Evolutionary conservation across 2,888 invertebrate genomes (phyloP), one percentile per base, ranked within the genome.

Genomic region (Nemoura dubitans): DNA sequence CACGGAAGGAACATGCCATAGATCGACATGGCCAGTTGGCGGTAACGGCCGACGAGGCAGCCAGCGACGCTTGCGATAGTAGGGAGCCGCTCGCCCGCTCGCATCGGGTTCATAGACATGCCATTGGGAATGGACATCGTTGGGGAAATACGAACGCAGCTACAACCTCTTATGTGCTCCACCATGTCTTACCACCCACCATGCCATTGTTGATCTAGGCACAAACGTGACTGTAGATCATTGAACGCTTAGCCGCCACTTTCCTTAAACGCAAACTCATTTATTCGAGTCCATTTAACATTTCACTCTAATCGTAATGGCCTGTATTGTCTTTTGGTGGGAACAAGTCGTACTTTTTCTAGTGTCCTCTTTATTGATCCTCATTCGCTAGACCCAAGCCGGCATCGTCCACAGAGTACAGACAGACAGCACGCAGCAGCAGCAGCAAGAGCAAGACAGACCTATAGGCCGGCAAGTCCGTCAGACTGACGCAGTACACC

Each of bases 291-390:
- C 59, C 59, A 59, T 59, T 59, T 16, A 59, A 59, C 59, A 14
- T 59, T 59, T 59, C 59, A 59, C 59, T 59, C 59, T 59, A 59
- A 59, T 59, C 59, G 59, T 59, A 59, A 59, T 21, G 21, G 59
- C 21, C 59, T 59, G 59, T 59, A 59, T 59, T 59, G 59, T 59
- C 59, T 59, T 59, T 59, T 59, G 59, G 10, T 59, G 16, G 59
- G 21, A 59, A 59, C 83, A 83, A 83, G 83, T 42, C 36, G 26
- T 83, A 36, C 59, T 81, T 81, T 30, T 81, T 83, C 36, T 21
- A 83, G 83, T 83, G 83, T 83, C 83, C 83, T 83, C 83, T 83
- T 42, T 83, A 83, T 83, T 83, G 83, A 83, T 83, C 83, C 36
- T 83, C 83, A 6, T 42, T 59, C 21, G 78, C 27, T 26, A 2